Evolutionary conservation across 2,888 invertebrate genomes (phyloP).

Genomic region (Chironomus tentans): DNA sequence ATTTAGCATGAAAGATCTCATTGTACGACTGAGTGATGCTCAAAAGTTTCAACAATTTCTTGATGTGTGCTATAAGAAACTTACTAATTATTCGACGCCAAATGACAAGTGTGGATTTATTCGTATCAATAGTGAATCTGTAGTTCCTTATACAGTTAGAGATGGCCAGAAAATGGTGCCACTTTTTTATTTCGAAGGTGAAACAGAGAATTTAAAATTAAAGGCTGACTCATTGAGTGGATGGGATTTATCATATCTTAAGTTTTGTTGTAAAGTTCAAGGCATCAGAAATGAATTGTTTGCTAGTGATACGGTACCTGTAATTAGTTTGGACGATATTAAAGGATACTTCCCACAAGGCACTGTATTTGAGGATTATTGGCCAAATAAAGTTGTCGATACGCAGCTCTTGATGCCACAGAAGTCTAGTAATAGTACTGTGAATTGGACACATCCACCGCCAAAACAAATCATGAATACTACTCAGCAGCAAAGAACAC

Average conservation of each 20-base stretch:
- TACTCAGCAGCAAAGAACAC: slow-evolving; percentile 35
- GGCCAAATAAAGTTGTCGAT: slow-evolving; percentile 83
- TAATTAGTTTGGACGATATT: slow-evolving; percentile 82
- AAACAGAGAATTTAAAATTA: slow-evolving; percentile 81
- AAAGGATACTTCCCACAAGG: slow-evolving; percentile 84
- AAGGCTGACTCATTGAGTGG: slow-evolving; percentile 81
- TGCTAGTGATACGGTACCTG: slow-evolving; percentile 82
- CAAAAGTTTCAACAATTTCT: slow-evolving; percentile 84
- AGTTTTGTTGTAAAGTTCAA: slow-evolving; percentile 91
- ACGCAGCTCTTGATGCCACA: slow-evolving; percentile 66
- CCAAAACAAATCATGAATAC: slow-evolving; percentile 34
- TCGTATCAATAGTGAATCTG: slow-evolving; percentile 84
- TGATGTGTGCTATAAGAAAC: slow-evolving; percentile 79
- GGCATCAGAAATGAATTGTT: slow-evolving; percentile 85
- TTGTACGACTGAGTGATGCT: slow-evolving; percentile 80
- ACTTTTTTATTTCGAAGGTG: slow-evolving; percentile 75
- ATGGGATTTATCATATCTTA: slow-evolving; percentile 87
- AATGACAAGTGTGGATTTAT: slow-evolving; percentile 84
- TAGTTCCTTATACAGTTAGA: slow-evolving; percentile 83
- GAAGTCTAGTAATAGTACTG: slow-evolving; percentile 47
- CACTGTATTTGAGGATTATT: slow-evolving; percentile 84
- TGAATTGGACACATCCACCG: slow-evolving; percentile 73
- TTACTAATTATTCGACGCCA: slow-evolving; percentile 56
- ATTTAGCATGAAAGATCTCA: slow-evolving; percentile 81
- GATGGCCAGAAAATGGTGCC: slow-evolving; percentile 82